phyloP scores from a whole-genome alignment of 2,888 invertebrate genomes.

The Drosophila nigritarsus region DNA sequence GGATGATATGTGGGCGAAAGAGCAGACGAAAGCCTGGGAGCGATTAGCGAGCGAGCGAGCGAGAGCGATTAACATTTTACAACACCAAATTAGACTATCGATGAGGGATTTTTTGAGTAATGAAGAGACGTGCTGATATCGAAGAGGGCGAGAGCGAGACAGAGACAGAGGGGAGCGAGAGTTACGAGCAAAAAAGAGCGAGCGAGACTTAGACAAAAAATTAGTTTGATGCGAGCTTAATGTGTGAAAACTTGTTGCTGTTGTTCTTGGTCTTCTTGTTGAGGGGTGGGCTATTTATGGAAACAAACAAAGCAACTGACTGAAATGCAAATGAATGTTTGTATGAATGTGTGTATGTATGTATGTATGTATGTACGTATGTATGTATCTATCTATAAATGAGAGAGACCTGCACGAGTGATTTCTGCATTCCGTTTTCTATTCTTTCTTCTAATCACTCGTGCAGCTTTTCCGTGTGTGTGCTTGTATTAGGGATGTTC shows the following conservation, averaged over 20 bases:
- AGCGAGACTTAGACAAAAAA: conserved; percentile 41
- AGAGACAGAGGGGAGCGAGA: conserved; percentile 26
- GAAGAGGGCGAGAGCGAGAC: conserved; percentile 27
- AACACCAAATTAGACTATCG: conserved; percentile 62
- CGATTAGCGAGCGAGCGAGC: conserved; percentile 27
- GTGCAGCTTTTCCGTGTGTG: background rate
- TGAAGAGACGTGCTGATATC: conserved; percentile 49
- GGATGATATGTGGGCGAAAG: conserved; percentile 21
- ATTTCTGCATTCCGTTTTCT: background rate
- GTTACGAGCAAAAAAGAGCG: conserved; percentile 47
- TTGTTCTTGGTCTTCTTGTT: conserved; percentile 5
- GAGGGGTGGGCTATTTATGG: conserved; percentile 5
- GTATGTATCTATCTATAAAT: conserved; percentile 1
- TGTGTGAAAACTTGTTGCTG: conserved; percentile 29
- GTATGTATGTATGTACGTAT: background rate
- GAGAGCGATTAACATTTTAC: conserved; percentile 57
- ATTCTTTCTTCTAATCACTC: background rate
- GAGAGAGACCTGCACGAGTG: conserved; percentile 6
- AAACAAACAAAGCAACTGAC: conserved; percentile 25
- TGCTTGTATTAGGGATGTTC: background rate
- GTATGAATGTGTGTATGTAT: background rate
- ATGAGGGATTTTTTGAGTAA: conserved; percentile 37
- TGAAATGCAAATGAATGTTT: conserved; percentile 19
- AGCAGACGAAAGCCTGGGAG: conserved; percentile 32
- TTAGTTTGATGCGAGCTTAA: conserved; percentile 30